Evolutionary conservation across 1,140 invertebrate genomes (phyloP), one percentile per base, ranked within the genome.

Genomic region (Fopius arisanus): DNA sequence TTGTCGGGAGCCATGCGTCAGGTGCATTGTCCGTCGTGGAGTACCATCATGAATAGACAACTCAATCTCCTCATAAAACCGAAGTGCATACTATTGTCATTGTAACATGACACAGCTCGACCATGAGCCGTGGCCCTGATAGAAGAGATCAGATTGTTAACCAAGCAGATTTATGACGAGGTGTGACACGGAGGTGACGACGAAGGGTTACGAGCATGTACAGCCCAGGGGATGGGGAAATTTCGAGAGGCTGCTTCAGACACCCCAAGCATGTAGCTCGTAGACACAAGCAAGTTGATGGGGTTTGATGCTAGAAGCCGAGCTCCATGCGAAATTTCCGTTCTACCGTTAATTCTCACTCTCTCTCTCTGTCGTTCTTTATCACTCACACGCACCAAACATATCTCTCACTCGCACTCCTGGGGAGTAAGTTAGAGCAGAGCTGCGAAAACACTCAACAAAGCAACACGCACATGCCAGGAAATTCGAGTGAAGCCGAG

Each of bases 181-280:
- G 79, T 82, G 78, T 80, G 81, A 82, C 78, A 79, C 65, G 77
- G 74, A 74, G 76, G 75, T 76, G 79, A 43, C 73, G 73, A 66
- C 59, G 43, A 75, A 54, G 67, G 74, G 54, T 76, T 59, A 71
- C 70, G 26, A 26, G 26, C 3, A 31, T 40, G 41, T 54, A 14
- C 51, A 12, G 43, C 16, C 16, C 5, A 48, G 43, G 43, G 23
- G 37, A 28, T 59, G 33, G 16, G 31, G 19, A 33, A 12, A 37
- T 33, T 69, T 63, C 77, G 76, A 78, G 79, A 78, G 72, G 78
- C 79, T 77, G 81, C 78, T 82, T 81, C 81, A 82, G 80, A 82
- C 79, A 81, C 76, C 79, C 79, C 59, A 75, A 72, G 54, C 54
- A 28, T 59, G 54, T 59, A 59, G 21, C 10, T 67, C 21, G 62